Conservation (phyloP, 2,888 invertebrate species). For the Clepsis dumicolana region DNA sequence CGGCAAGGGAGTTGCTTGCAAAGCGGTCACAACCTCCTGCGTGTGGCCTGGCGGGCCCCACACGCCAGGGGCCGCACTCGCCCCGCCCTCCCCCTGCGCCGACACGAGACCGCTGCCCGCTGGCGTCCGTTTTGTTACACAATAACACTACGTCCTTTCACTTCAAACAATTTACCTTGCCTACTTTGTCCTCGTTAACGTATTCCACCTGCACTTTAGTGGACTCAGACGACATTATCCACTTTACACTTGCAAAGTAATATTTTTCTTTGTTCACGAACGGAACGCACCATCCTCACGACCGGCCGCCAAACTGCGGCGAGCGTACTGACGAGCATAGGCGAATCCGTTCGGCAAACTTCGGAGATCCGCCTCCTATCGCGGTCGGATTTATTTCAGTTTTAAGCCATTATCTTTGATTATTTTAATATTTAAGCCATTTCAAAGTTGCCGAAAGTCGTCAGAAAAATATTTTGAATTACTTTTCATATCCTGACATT, state of each 20-base stretch:
- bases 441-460: conserved; percentile 19
- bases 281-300: conserved; percentile 83
- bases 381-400: conserved; percentile 70
- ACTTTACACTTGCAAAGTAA: conserved; percentile 76
- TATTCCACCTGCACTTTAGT: conserved; percentile 82
- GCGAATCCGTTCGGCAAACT: conserved; percentile 73
- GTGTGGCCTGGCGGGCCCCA: conserved; percentile 87
- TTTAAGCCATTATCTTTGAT: conserved; percentile 54
- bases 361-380: conserved; percentile 86
- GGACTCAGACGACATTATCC: conserved; percentile 85
- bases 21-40: conserved; percentile 87
- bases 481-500: background rate
- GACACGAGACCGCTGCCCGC: conserved; percentile 83
- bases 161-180: conserved; percentile 77
- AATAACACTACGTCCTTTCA: conserved; percentile 75
- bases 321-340: conserved; percentile 76
- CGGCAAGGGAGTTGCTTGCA: conserved; percentile 84
- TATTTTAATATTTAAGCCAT: background rate
- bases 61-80: conserved; percentile 83
- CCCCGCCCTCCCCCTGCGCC: conserved; percentile 86
- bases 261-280: conserved; percentile 81
- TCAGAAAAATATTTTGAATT: background rate
- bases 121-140: conserved; percentile 83
- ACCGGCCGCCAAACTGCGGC: conserved; percentile 85
- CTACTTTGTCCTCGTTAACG: conserved; percentile 80